Conservation (phyloP, 1,140 invertebrate species). For the Pinna nobilis region DNA sequence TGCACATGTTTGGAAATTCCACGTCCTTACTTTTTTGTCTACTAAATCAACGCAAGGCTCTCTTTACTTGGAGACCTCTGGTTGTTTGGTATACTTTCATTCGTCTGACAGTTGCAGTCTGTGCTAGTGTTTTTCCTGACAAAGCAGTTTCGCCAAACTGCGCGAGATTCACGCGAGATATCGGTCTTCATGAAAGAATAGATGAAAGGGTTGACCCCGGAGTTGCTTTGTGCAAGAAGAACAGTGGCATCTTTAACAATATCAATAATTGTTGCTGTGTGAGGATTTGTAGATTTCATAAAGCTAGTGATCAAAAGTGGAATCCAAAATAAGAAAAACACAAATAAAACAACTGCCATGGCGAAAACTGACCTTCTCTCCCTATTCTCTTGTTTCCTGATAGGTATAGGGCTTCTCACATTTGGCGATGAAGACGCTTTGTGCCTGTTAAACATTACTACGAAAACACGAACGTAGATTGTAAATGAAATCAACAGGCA, state of each 20-base stretch:
- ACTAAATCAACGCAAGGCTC: no score
- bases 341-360: conserved; percentile 36
- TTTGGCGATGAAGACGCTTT: neutral
- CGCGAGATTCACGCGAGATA: no score
- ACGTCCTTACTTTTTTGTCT: no score
- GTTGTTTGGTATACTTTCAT: no score
- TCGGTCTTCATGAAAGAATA: conserved; percentile 36
- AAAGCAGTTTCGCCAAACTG: no score
- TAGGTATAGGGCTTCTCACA: neutral
- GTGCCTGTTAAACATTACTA: neutral
- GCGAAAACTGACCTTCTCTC: conserved; percentile 31
- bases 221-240: conserved; percentile 38
- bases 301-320: conserved; percentile 36
- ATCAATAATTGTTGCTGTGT: conserved; percentile 24
- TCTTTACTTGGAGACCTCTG: no score
- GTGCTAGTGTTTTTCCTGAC: no score
- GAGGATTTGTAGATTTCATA: conserved; percentile 28
- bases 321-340: conserved; percentile 45
- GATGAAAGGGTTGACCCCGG: conserved; percentile 44
- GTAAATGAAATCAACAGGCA: conserved; percentile 5
- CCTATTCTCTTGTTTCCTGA: conserved; percentile 1
- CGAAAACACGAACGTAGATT: conserved; percentile 35
- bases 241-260: conserved; percentile 38
- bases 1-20: no score
- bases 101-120: no score